phyloP scores from a whole-genome alignment of 2,113 vertebrate genomes.

The Galbula dea region DNA sequence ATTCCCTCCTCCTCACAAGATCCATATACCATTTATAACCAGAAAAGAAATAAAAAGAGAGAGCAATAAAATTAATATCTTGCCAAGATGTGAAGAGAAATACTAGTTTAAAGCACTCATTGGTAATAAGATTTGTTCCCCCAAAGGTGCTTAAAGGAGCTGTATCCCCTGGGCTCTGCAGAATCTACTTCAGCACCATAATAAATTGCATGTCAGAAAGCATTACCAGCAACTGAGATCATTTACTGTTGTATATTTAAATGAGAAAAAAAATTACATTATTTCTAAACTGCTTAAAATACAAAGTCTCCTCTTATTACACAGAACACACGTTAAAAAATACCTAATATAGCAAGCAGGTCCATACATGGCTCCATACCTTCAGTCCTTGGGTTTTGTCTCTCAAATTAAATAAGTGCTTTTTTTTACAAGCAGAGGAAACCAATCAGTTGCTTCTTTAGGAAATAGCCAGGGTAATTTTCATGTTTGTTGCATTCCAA shows the following conservation, averaged over 20 bases:
- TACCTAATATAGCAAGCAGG: background rate
- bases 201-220: constrained; percentile 54
- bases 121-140: constrained; percentile 40
- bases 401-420: background rate
- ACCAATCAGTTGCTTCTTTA: background rate
- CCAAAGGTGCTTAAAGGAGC: constrained; percentile 38
- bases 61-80: constrained; percentile 8
- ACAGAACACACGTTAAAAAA: background rate
- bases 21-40: background rate
- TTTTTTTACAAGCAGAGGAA: background rate
- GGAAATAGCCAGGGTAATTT: background rate
- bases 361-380: background rate
- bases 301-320: constrained; percentile 1
- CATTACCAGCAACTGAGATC: constrained; percentile 37
- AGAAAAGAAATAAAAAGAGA: background rate
- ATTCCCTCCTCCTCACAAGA: background rate
- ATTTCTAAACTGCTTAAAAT: constrained; percentile 46
- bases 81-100: background rate
- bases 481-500: background rate
- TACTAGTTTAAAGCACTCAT: background rate
- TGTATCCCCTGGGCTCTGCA: background rate
- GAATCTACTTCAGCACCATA: constrained; percentile 16
- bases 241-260: constrained; percentile 31
- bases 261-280: background rate
- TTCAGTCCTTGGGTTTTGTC: background rate